Evolutionary conservation across 1,140 invertebrate species (phyloP).

Genomic region (Neodiprion virginianus): DNA sequence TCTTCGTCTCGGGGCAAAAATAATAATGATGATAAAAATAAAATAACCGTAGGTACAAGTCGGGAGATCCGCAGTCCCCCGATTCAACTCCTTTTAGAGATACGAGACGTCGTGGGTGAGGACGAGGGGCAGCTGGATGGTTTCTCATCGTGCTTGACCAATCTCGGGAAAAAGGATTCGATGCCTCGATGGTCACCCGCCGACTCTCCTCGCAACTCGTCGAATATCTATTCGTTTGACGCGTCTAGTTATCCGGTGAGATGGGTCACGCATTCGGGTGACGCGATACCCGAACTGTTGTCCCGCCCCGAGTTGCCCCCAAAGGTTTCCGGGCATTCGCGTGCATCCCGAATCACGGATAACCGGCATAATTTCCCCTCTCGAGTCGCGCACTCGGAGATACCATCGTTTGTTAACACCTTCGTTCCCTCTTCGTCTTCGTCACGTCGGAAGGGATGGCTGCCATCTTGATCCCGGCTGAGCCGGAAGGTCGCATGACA

Average conservation of each 20-base stretch:
- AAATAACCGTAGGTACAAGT: too few species aligned
- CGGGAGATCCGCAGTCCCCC: too few species aligned
- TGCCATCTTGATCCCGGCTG: background rate
- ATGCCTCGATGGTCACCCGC: background rate
- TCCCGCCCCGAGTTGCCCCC: background rate
- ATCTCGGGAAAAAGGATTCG: background rate
- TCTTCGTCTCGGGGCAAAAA: too few species aligned
- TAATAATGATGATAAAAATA: too few species aligned
- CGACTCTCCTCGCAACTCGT: background rate
- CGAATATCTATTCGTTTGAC: constrained; percentile 7
- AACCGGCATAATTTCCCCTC: constrained; percentile 9
- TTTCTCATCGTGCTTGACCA: background rate
- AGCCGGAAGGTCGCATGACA: background rate
- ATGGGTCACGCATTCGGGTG: background rate
- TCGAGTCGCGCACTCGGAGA: background rate
- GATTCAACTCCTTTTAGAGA: too few species aligned
- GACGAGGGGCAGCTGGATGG: too few species aligned
- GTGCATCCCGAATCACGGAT: background rate
- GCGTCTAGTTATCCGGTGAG: background rate
- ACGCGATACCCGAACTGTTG: background rate
- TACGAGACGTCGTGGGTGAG: too few species aligned
- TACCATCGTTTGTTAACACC: constrained; percentile 10
- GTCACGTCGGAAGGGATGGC: background rate
- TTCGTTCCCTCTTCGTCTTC: background rate
- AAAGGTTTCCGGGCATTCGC: background rate